Evolutionary conservation across 2,888 invertebrate species (phyloP).

Genomic region (Epinotia ramella): DNA sequence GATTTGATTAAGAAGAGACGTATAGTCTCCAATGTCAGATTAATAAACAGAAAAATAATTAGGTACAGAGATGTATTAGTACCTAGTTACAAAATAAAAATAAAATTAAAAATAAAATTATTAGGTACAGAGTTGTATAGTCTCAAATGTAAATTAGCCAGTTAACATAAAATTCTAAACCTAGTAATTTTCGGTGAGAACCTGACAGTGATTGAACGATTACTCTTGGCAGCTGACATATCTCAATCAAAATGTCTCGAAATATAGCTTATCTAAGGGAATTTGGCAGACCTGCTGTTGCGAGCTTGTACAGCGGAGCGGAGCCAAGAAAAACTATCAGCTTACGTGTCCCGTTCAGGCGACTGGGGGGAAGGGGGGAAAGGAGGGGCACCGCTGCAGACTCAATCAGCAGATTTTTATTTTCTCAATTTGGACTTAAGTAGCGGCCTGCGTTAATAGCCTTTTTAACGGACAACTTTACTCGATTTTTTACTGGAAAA

Average conservation of each 20-base stretch:
- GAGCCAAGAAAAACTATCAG: constrained; percentile 45
- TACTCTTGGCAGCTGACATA: constrained; percentile 16
- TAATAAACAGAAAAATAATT: no score
- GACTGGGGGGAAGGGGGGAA: not conserved
- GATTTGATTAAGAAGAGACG: no score
- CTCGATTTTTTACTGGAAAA: not conserved
- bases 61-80: no score
- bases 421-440: not conserved
- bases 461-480: not conserved
- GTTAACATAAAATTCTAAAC: no score
- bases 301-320: not conserved
- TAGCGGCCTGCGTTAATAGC: not conserved
- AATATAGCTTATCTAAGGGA: constrained; percentile 1
- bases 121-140: no score
- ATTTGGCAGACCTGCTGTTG: constrained; percentile 11
- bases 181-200: no score
- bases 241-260: constrained; percentile 10
- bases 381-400: not conserved
- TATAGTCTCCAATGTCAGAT: no score
- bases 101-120: no score
- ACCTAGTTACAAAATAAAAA: no score
- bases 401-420: constrained; percentile 26
- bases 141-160: no score
- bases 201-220: not conserved
- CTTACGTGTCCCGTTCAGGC: constrained; percentile 38